A percentile compares a stretch with the other conserved stretches of the same genome.
phyloP scores from a whole-genome alignment of 2,113 vertebrate species.

The Antechinus flavipes region DNA sequence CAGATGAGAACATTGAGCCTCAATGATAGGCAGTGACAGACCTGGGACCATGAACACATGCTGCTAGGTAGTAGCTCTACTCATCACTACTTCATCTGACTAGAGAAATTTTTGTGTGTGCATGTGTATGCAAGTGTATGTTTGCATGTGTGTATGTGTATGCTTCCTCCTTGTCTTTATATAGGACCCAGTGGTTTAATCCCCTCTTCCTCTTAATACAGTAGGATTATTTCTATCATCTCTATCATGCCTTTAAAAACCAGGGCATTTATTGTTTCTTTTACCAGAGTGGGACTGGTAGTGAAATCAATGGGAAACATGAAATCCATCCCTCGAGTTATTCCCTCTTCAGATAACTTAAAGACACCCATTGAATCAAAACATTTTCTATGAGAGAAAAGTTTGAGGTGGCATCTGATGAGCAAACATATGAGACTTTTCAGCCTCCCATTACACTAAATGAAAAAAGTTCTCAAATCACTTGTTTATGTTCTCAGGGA shows the following conservation, averaged over 20 bases:
- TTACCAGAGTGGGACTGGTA: too few species aligned
- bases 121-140: background rate
- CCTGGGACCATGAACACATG: background rate
- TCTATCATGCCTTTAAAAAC: background rate
- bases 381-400: background rate
- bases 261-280: background rate
- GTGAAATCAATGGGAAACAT: conserved; percentile 34
- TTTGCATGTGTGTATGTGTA: background rate
- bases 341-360: background rate
- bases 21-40: background rate
- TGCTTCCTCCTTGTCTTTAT: background rate
- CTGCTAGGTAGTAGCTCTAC: too few species aligned
- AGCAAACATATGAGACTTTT: conserved; percentile 22
- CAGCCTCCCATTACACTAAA: conserved; percentile 27
- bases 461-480: conserved; percentile 27
- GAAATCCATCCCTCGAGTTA: background rate
- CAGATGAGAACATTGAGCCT: background rate
- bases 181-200: background rate
- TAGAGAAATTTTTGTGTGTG: background rate
- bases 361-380: background rate
- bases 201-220: background rate
- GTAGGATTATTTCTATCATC: background rate
- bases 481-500: conserved; percentile 13
- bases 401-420: background rate
- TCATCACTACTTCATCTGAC: background rate